A percentile compares a stretch with the other conserved stretches of the same genome.
These are phyloP conservation scores for Urechis unicinctus DNA, from an alignment of 2,888 invertebrate genomes.

Conservation along the genomic window DNA sequence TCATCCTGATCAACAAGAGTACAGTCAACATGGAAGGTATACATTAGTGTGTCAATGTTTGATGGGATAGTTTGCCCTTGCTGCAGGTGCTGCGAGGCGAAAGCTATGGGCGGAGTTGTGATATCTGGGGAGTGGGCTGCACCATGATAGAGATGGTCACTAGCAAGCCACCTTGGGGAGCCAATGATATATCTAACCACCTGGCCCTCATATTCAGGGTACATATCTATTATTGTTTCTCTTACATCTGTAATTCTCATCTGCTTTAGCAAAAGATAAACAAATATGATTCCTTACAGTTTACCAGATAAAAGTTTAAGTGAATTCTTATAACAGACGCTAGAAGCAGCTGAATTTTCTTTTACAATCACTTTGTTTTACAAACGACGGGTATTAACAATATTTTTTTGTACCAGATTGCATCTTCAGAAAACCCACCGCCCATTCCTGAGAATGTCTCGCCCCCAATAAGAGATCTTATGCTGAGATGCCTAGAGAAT, in stretches of 20 bases:
- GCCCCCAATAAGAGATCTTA: slow-evolving; percentile 44
- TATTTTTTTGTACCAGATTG: slow-evolving; percentile 49
- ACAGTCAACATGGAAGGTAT: background rate
- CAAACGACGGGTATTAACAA: too few relatives aligned
- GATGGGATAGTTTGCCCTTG: background rate
- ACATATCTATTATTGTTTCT: background rate
- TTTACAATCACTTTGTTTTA: too few relatives aligned
- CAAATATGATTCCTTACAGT: too few relatives aligned
- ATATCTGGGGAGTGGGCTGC: slow-evolving; percentile 54
- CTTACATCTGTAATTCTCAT: too few relatives aligned
- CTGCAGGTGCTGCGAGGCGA: slow-evolving; percentile 51
- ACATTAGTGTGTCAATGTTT: background rate
- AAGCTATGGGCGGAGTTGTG: slow-evolving; percentile 53
- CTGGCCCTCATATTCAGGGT: slow-evolving; percentile 53
- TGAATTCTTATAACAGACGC: too few relatives aligned
- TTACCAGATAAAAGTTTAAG: too few relatives aligned
- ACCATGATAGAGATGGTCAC: slow-evolving; percentile 54
- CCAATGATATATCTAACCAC: slow-evolving; percentile 51
- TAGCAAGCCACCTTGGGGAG: slow-evolving; percentile 53
- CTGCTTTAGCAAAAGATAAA: too few relatives aligned
- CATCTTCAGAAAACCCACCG: slow-evolving; percentile 49
- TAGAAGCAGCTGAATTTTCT: too few relatives aligned
- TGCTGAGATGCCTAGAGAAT: slow-evolving; percentile 50
- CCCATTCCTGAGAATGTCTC: slow-evolving; percentile 49
- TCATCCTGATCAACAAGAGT: too few relatives aligned